These are phyloP conservation scores for Mesorhabditis spiculigera DNA, from an alignment of 2,888 invertebrate species.

Conservation along the genomic window DNA sequence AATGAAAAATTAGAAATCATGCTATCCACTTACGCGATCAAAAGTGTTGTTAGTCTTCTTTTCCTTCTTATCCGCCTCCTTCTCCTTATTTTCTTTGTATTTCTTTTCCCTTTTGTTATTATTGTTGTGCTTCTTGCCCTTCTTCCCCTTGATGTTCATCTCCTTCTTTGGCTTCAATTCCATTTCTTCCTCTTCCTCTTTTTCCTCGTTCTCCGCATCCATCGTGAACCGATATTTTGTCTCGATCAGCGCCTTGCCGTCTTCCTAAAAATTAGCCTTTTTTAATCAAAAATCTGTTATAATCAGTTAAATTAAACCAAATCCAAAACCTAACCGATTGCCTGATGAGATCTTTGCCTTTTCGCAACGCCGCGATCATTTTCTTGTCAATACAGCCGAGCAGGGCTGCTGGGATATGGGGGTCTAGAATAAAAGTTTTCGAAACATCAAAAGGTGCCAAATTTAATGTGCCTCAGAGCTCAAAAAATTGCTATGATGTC, in stretches of 20 bases:
- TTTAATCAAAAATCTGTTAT: no score
- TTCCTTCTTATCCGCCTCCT: background rate
- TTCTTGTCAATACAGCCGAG: background rate
- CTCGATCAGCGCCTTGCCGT: constrained; percentile 1
- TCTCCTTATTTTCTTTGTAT: background rate
- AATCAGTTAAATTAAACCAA: no score
- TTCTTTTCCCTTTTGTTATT: background rate
- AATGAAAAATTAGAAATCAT: background rate
- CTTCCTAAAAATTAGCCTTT: background rate
- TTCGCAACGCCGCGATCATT: background rate
- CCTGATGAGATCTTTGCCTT: background rate
- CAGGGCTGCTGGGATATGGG: background rate
- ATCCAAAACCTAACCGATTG: no score
- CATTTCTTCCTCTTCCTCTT: background rate
- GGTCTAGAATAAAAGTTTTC: background rate
- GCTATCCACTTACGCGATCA: background rate
- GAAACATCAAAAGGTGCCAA: no score
- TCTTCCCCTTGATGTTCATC: background rate
- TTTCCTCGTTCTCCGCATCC: background rate
- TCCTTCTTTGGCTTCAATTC: no score
- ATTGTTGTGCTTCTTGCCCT: background rate
- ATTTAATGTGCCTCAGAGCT: no score
- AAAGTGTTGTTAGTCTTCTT: background rate
- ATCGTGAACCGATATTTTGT: background rate
- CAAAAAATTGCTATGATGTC: no score